phyloP scores from a whole-genome alignment of 92 coral and sea anemone species.

The Epizoanthus scotinus region DNA sequence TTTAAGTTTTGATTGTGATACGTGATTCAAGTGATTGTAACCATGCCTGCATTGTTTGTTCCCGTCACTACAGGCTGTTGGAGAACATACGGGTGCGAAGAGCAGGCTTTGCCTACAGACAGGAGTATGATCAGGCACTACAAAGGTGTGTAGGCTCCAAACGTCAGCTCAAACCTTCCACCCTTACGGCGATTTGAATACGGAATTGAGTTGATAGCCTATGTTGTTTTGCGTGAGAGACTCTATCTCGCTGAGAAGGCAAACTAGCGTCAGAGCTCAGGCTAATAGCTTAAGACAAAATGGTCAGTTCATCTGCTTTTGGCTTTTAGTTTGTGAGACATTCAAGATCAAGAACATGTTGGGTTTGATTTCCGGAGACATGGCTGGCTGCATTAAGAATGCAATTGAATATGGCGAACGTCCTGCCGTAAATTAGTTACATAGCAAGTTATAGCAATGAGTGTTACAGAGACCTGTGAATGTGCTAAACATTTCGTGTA shows the following conservation, averaged over 20 bases:
- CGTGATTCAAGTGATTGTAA: background rate
- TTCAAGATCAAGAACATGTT: no score
- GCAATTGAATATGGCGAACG: no score
- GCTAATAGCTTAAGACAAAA: background rate
- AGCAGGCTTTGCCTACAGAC: constrained; percentile 96
- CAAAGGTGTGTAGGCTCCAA: constrained; percentile 76
- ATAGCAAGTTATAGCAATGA: no score
- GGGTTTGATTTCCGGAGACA: no score
- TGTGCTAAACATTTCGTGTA: no score
- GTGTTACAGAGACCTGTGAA: no score
- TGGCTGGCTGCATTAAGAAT: no score
- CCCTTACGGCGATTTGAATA: background rate
- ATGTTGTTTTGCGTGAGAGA: no score
- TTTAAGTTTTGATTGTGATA: no score
- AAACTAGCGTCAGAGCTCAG: no score
- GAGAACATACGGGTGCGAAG: constrained; percentile 92
- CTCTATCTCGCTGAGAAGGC: background rate
- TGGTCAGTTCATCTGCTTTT: background rate
- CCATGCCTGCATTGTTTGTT: background rate
- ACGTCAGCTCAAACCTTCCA: no score
- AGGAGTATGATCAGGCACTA: constrained; percentile 87
- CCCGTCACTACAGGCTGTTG: constrained; percentile 60
- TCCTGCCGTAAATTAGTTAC: no score
- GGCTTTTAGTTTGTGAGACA: background rate
- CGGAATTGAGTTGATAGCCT: background rate